Evolutionary conservation across 1,140 invertebrate genomes (phyloP).

Genomic region (Drosophila grimshawi): DNA sequence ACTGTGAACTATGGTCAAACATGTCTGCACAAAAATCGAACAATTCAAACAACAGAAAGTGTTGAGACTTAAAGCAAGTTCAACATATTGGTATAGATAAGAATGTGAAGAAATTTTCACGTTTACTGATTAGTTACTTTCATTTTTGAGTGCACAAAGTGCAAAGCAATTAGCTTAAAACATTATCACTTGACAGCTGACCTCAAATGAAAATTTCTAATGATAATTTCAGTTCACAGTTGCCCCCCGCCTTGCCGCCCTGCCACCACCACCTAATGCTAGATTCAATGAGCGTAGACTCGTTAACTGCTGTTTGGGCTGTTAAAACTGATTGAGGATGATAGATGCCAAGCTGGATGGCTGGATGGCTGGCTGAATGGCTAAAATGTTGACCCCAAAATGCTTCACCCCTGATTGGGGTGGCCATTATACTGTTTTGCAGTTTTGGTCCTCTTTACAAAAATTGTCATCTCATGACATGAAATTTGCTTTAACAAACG

Average conservation of each 20-base stretch:
- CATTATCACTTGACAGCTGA: constrained; percentile 28
- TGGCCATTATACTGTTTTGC: constrained; percentile 44
- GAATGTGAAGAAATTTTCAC: too few relatives aligned
- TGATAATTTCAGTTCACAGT: not conserved
- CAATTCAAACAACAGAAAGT: not conserved
- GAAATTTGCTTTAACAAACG: constrained; percentile 52
- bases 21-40: not conserved
- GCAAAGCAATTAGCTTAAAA: constrained; percentile 24
- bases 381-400: constrained; percentile 16
- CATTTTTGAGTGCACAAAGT: not conserved
- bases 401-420: not conserved
- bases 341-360: constrained; percentile 25
- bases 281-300: constrained; percentile 42
- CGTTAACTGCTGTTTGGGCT: constrained; percentile 12
- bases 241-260: not conserved
- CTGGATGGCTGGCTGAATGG: not conserved
- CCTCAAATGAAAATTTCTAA: constrained; percentile 4
- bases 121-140: too few relatives aligned
- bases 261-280: not conserved
- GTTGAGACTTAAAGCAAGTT: not conserved
- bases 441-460: constrained; percentile 42
- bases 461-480: constrained; percentile 47
- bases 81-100: not conserved
- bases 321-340: constrained; percentile 6
- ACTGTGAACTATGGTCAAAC: not conserved